Conservation (phyloP, 2,888 invertebrate species). For the Hermodice carunculata region DNA sequence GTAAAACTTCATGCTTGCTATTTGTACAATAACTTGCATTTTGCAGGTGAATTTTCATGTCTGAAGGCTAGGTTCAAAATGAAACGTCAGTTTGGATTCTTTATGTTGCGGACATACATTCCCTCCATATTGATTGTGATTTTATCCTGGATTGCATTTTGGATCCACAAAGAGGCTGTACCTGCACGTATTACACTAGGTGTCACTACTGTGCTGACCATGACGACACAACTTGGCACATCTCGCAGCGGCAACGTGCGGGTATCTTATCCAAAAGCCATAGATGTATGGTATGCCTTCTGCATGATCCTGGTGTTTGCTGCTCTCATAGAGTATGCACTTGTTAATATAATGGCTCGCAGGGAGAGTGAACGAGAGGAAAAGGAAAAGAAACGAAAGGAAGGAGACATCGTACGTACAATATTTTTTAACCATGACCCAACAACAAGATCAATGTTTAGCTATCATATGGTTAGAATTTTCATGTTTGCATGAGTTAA, state of each 20-base stretch:
- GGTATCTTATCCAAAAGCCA: slow-evolving; percentile 43
- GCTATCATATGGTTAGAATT: too few relatives aligned
- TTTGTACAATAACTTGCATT: too few relatives aligned
- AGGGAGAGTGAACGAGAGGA: slow-evolving; percentile 1
- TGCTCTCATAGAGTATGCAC: slow-evolving; percentile 39
- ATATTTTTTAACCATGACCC: too few relatives aligned
- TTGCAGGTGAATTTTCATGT: slow-evolving; percentile 42
- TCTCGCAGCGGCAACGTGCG: slow-evolving; percentile 26
- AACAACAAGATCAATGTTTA: too few relatives aligned
- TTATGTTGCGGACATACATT: slow-evolving; percentile 43
- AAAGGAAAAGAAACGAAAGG: slow-evolving; percentile 1
- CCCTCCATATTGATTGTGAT: slow-evolving; percentile 45
- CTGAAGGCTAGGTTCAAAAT: slow-evolving; percentile 38
- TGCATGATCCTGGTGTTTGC: slow-evolving; percentile 42
- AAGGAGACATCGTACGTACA: too few relatives aligned
- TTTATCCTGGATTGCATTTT: slow-evolving; percentile 47
- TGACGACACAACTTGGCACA: slow-evolving; percentile 30
- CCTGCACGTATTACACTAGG: slow-evolving; percentile 45
- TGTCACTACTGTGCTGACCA: slow-evolving; percentile 28
- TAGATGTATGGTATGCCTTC: slow-evolving; percentile 42
- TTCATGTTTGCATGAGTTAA: too few relatives aligned
- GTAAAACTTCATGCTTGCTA: too few relatives aligned
- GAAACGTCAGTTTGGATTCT: slow-evolving; percentile 38
- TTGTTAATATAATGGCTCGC: slow-evolving; percentile 34
- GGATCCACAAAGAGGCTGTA: slow-evolving; percentile 45